Percentiles rank a stretch among this genome's conserved stretches.
Conservation (phyloP, 2,888 invertebrate genomes). For the Brachynemurus nebulosus region DNA sequence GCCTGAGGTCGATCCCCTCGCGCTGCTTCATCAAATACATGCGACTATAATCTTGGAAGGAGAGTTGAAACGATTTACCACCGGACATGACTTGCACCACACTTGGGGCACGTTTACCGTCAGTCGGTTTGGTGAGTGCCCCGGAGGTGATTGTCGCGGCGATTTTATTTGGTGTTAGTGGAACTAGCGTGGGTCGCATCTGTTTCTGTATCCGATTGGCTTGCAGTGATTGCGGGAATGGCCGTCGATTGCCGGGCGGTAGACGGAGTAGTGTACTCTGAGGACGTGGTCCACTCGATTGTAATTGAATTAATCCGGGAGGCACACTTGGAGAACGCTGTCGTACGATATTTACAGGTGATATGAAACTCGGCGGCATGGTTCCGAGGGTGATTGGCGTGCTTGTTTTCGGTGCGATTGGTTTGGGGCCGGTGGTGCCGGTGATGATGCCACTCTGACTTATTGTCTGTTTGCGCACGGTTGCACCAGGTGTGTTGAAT, state of each 20-base stretch:
- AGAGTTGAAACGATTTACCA: slow-evolving; percentile 67
- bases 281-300: slow-evolving; percentile 23
- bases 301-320: slow-evolving; percentile 29
- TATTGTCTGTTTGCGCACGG: slow-evolving; percentile 8
- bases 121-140: slow-evolving; percentile 36
- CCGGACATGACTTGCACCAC: slow-evolving; percentile 62
- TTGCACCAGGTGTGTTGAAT: slow-evolving; percentile 21
- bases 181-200: slow-evolving; percentile 50
- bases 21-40: slow-evolving; percentile 46
- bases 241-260: slow-evolving; percentile 17
- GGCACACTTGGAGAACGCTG: slow-evolving; percentile 21
- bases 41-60: slow-evolving; percentile 64
- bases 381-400: slow-evolving; percentile 23
- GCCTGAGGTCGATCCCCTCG: background rate
- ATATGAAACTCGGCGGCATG: slow-evolving; percentile 13
- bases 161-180: slow-evolving; percentile 35
- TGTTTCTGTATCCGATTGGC: slow-evolving; percentile 27
- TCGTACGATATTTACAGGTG: slow-evolving; percentile 13
- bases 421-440: slow-evolving; percentile 27
- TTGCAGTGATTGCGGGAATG: slow-evolving; percentile 31
- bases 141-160: slow-evolving; percentile 20
- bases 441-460: slow-evolving; percentile 24
- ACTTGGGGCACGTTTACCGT: slow-evolving; percentile 43
- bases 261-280: slow-evolving; percentile 13
- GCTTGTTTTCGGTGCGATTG: slow-evolving; percentile 27